Base-by-base conservation (phyloP, 2,888 invertebrate genomes). In the Phytoseiulus persimilis region DNA sequence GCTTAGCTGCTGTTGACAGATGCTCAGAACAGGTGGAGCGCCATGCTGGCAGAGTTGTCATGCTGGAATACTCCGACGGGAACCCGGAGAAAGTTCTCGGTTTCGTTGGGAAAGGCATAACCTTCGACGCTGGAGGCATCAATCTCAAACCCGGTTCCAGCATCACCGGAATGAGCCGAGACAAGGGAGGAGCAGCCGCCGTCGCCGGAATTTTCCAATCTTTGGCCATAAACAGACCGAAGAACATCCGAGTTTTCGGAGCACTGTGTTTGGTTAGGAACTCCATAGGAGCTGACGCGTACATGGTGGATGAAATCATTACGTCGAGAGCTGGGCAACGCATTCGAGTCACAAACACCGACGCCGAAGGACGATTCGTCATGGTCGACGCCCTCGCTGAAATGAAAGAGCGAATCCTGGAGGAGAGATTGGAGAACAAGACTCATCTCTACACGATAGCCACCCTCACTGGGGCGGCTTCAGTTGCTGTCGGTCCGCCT, bases 171-270 rank as follows among this genome's bases (percentile, higher is more conserved):
- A 97, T 97, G 97, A 96, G 96, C 83, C 94, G 97, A 89, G 98
- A 98, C 93, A 98, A 98, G 93, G 97, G 97, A 93, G 98, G 98
- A 45, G 96, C 98, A 32, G 98, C 98, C 0, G 96, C 96, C 83
- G 95, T 96, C 32, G 96, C 96, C 89, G 98, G 98, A 90, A 96
- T 98, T 93, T 95, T 98, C 94, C 95, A 97, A 94, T 94, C 95
- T n/a, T 94, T 96, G 90, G 94, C 95, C 3, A 92, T 94, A 90
- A 93, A 95, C 91, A 94, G 95, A 92, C 96, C 97, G 0, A 93
- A 94, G 90, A 94, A 95, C 90, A 92, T 96, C 32, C 95, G 95
- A 93, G 96, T 96, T n/a, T 94, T 96, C 91, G 97, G 95, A 39
- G 96, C 95, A 2, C 93, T 98, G 92, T 95, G 96, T 91, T 94